Percentiles rank a stretch among this genome's conserved stretches.
These are phyloP conservation scores for Stenurella melanura DNA, from an alignment of 2,888 invertebrate genomes.

Conservation along the genomic window DNA sequence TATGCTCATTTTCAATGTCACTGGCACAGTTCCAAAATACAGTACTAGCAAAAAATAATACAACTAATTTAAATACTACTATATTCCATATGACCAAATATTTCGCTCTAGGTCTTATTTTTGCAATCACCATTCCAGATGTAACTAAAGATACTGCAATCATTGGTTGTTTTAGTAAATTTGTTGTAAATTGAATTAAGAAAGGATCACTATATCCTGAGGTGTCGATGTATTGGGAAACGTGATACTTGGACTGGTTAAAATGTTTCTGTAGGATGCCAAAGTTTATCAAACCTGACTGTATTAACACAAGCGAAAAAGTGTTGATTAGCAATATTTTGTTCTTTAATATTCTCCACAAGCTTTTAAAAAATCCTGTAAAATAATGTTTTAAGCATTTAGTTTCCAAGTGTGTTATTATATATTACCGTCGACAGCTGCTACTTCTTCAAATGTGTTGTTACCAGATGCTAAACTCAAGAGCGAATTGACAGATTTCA, in stretches of 20 bases:
- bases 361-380: conserved; percentile 72
- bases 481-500: conserved; percentile 77
- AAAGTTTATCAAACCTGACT: conserved; percentile 76
- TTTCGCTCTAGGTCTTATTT: conserved; percentile 74
- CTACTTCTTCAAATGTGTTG: conserved; percentile 48
- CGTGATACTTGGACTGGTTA: conserved; percentile 77
- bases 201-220: conserved; percentile 76
- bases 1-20: conserved; percentile 70
- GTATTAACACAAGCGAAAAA: conserved; percentile 74
- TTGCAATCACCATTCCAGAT: conserved; percentile 76
- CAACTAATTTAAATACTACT: conserved; percentile 71
- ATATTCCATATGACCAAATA: conserved; percentile 75
- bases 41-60: conserved; percentile 72
- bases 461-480: conserved; percentile 72
- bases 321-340: conserved; percentile 76
- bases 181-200: conserved; percentile 74
- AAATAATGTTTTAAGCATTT: conserved; percentile 31
- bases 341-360: conserved; percentile 76
- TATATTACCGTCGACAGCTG: conserved; percentile 58
- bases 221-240: conserved; percentile 73
- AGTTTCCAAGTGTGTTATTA: not conserved
- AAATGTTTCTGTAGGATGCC: conserved; percentile 75
- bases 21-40: conserved; percentile 64
- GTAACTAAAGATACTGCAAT: conserved; percentile 75
- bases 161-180: conserved; percentile 77